Conservation (phyloP, 2,888 invertebrate species). For the Zygaena filipendulae region DNA sequence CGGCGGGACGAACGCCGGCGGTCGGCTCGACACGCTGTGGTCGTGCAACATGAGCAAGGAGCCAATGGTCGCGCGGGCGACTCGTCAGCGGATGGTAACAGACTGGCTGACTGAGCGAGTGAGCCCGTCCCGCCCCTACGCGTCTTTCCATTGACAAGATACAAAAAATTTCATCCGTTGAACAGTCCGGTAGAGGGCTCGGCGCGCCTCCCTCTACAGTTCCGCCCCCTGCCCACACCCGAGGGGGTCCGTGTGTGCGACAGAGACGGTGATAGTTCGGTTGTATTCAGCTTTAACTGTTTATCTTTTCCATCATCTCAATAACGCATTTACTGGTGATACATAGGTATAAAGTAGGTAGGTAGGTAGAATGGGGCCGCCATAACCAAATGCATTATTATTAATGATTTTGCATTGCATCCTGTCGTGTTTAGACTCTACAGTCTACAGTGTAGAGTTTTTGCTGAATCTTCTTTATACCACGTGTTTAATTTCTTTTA, state of each 20-base stretch:
- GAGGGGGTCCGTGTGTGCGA: conserved; percentile 25
- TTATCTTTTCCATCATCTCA: conserved; percentile 60
- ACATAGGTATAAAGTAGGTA: conserved; percentile 26
- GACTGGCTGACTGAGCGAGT: conserved; percentile 25
- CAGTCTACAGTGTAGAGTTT: too few species aligned
- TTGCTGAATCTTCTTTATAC: too few species aligned
- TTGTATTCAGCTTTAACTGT: conserved; percentile 40
- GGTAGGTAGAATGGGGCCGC: conserved; percentile 33
- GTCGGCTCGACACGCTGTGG: conserved; percentile 18
- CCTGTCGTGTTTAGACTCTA: too few species aligned
- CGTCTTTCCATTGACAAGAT: conserved; percentile 64
- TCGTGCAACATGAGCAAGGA: conserved; percentile 32
- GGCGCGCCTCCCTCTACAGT: conserved; percentile 30
- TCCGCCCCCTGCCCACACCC: conserved; percentile 37
- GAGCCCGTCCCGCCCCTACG: conserved; percentile 45
- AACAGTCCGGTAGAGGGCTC: conserved; percentile 25
- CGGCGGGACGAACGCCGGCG: conserved; percentile 18
- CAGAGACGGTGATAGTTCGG: conserved; percentile 30
- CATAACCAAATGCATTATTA: conserved; percentile 39
- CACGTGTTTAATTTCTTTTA: too few species aligned
- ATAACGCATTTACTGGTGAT: conserved; percentile 38
- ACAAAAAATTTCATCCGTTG: conserved; percentile 56
- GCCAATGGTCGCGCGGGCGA: conserved; percentile 34
- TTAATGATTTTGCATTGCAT: conserved; percentile 37
- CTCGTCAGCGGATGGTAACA: conserved; percentile 24